Evolutionary conservation across 2,888 invertebrate species (phyloP).

Genomic region (Cantharis flavilabris): DNA sequence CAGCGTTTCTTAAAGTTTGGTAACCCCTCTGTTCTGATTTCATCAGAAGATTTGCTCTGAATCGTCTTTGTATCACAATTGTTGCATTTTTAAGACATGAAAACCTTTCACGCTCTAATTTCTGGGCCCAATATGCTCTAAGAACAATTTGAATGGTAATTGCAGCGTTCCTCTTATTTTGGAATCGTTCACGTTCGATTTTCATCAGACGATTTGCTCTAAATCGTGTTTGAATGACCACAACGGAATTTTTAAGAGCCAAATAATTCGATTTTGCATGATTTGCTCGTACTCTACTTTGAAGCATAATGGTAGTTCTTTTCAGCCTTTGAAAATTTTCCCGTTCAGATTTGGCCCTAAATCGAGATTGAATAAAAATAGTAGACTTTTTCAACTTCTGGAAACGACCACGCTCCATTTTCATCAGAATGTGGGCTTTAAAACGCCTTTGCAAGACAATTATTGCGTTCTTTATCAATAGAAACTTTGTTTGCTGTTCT

Average conservation of each 20-base stretch:
- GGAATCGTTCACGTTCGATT: neutral
- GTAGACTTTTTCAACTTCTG: conserved; percentile 23
- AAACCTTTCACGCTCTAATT: conserved; percentile 20
- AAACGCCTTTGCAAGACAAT: neutral
- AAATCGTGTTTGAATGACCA: conserved; percentile 11
- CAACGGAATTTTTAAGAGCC: conserved; percentile 46
- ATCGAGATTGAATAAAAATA: conserved; percentile 53
- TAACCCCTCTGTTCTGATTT: conserved; percentile 49
- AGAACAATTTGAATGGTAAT: conserved; percentile 48
- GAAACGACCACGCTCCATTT: conserved; percentile 22
- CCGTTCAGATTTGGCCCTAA: conserved; percentile 51
- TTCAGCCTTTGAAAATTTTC: conserved; percentile 46
- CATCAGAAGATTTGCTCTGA: conserved; percentile 32
- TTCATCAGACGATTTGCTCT: neutral
- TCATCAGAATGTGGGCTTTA: conserved; percentile 33
- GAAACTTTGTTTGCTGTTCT: conserved; percentile 41
- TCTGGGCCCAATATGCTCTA: conserved; percentile 35
- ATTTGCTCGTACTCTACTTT: conserved; percentile 52
- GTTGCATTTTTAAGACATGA: conserved; percentile 44
- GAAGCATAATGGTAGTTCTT: conserved; percentile 53
- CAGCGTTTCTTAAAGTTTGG: conserved; percentile 45
- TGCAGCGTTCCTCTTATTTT: conserved; percentile 29
- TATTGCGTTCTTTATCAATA: conserved; percentile 33
- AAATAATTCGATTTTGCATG: conserved; percentile 41
- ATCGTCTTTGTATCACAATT: conserved; percentile 41